Conservation (phyloP, 2,888 invertebrate species). For the Agonopterix heracliana region DNA sequence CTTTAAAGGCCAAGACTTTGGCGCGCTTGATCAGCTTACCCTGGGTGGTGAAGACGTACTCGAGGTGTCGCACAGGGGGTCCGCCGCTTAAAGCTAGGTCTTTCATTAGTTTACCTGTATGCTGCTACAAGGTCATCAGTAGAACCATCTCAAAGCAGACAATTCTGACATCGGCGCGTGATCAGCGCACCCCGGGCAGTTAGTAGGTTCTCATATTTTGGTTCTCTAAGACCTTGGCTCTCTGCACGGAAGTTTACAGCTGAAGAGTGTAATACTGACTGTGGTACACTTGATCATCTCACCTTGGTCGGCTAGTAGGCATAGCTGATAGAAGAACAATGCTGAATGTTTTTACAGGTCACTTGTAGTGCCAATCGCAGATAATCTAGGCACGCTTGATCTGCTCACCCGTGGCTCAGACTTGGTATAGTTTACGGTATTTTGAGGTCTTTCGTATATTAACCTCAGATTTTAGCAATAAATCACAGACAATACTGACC, state of each 20-base stretch:
- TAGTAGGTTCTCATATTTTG: too few species aligned
- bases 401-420: too few species aligned
- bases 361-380: neutral
- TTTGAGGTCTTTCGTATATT: neutral
- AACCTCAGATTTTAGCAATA: too few species aligned
- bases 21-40: constrained; percentile 92
- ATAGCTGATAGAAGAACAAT: neutral
- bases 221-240: too few species aligned
- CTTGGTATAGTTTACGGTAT: too few species aligned
- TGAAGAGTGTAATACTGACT: neutral
- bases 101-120: too few species aligned
- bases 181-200: too few species aligned
- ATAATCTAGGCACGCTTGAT: too few species aligned
- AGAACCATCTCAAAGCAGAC: too few species aligned
- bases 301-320: neutral
- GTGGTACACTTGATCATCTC: neutral
- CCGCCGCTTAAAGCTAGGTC: constrained; percentile 97
- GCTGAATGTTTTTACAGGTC: neutral
- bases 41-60: constrained; percentile 90
- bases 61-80: constrained; percentile 95
- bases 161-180: too few species aligned
- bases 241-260: neutral
- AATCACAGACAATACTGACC: neutral
- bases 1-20: constrained; percentile 35
- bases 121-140: too few species aligned